Evolutionary conservation across 2,797 vertebrate species (phyloP).

Genomic region (Pseudocheirus occidentalis): DNA sequence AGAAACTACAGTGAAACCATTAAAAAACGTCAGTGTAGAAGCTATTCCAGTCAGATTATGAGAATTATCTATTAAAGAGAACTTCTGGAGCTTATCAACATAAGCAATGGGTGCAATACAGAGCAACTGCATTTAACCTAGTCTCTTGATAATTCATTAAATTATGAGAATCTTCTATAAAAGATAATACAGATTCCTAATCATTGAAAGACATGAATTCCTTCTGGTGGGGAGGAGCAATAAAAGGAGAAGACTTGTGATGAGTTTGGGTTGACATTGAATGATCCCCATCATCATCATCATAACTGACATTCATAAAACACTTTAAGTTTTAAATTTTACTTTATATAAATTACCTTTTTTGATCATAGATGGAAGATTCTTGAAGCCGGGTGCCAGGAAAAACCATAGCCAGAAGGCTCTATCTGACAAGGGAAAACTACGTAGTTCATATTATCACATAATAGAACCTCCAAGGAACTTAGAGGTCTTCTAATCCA

Average conservation of each 20-base stretch:
- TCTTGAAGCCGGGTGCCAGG: background rate
- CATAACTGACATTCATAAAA: background rate
- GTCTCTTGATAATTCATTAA: background rate
- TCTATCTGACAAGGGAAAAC: background rate
- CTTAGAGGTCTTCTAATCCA: background rate
- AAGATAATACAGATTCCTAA: background rate
- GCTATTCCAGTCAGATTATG: background rate
- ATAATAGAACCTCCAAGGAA: background rate
- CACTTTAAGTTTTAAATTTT: background rate
- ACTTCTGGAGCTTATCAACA: background rate
- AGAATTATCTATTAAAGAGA: background rate
- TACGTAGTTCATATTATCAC: background rate
- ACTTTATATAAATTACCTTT: background rate
- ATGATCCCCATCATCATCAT: background rate
- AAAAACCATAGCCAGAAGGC: background rate
- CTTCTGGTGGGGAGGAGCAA: background rate
- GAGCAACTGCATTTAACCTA: background rate
- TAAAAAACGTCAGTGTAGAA: background rate
- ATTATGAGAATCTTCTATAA: background rate
- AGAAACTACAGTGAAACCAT: background rate
- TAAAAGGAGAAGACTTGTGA: background rate
- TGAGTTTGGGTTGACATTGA: background rate
- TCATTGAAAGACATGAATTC: background rate
- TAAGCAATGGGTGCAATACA: background rate
- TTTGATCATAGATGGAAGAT: background rate